Conservation (phyloP, 2,888 invertebrate species). For the Scaptomyza polygonia region DNA sequence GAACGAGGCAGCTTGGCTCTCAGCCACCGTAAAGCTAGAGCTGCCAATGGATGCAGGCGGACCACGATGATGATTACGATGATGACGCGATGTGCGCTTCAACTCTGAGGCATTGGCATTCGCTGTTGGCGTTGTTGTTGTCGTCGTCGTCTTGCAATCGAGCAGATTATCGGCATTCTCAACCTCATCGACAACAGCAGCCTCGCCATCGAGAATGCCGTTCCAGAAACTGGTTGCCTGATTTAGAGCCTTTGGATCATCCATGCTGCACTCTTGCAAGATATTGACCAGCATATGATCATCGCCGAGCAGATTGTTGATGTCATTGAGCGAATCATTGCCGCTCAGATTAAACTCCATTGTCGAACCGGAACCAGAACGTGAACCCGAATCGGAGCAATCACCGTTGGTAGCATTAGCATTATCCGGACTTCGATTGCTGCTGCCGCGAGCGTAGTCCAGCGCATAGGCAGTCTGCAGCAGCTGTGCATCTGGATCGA, state of each 20-base stretch:
- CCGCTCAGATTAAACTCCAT: constrained; percentile 83
- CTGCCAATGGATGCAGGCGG: constrained; percentile 51
- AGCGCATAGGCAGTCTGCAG: constrained; percentile 74
- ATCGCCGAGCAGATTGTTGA: constrained; percentile 83
- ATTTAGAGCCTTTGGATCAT: constrained; percentile 83
- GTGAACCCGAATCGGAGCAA: constrained; percentile 69
- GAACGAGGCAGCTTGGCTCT: constrained; percentile 61
- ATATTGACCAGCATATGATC: constrained; percentile 84
- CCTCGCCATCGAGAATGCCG: constrained; percentile 83
- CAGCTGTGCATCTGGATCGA: constrained; percentile 81
- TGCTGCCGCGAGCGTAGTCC: constrained; percentile 71
- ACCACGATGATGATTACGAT: constrained; percentile 17
- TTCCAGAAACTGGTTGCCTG: constrained; percentile 84
- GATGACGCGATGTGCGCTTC: constrained; percentile 46
- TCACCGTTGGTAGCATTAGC: constrained; percentile 41
- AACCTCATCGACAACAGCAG: constrained; percentile 79
- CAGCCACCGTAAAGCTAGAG: constrained; percentile 57
- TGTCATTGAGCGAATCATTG: constrained; percentile 83
- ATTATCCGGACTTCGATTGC: constrained; percentile 72
- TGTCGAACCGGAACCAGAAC: constrained; percentile 69
- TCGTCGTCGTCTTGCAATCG: constrained; percentile 77
- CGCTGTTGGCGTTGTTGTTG: constrained; percentile 29
- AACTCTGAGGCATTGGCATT: constrained; percentile 51
- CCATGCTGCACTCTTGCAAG: constrained; percentile 84
- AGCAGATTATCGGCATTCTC: constrained; percentile 75